Conservation (phyloP, 2,797 vertebrate species). For the Sebastes minor region DNA sequence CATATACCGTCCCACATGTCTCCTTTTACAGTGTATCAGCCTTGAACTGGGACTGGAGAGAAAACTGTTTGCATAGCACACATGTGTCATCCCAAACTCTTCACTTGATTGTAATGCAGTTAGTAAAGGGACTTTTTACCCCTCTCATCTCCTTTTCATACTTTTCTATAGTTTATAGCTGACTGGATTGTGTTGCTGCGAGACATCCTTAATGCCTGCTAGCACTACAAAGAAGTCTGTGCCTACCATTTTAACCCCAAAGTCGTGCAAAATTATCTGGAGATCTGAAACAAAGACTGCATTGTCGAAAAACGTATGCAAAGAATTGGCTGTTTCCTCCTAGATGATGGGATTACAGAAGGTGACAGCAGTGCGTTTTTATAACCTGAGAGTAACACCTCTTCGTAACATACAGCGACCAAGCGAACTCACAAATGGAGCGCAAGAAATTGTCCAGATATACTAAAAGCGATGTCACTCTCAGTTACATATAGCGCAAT, state of each 20-base stretch:
- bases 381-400: too few relatives aligned
- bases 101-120: slow-evolving; percentile 24
- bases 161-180: background rate
- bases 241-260: background rate
- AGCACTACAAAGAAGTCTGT: slow-evolving; percentile 26
- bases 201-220: background rate
- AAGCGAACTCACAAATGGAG: too few relatives aligned
- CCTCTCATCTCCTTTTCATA: background rate
- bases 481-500: too few relatives aligned
- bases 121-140: background rate
- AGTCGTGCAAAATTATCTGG: background rate
- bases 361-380: too few relatives aligned
- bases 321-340: background rate
- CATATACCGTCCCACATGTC: slow-evolving; percentile 25
- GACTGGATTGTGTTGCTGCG: slow-evolving; percentile 28
- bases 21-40: slow-evolving; percentile 28
- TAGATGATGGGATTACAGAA: background rate
- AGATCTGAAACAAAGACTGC: background rate
- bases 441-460: too few relatives aligned
- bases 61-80: slow-evolving; percentile 27
- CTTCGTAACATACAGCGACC: too few relatives aligned
- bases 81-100: slow-evolving; percentile 39
- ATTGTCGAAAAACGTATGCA: background rate
- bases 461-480: too few relatives aligned
- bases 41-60: slow-evolving; percentile 8